Base-by-base conservation (phyloP, 2,888 invertebrate genomes). In the Sisyra nigra region DNA sequence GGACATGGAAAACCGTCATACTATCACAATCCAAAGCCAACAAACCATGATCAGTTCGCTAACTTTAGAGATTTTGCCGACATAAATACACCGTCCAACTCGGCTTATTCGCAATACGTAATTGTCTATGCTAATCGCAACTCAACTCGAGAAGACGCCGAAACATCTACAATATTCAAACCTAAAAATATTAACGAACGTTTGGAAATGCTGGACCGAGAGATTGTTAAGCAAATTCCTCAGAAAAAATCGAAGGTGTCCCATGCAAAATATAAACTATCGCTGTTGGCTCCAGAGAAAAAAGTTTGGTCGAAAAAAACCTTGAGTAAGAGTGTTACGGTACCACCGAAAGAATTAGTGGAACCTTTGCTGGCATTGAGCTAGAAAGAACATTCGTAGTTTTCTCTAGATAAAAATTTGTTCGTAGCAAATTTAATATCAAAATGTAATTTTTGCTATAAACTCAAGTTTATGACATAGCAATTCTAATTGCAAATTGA, bases 1-100 rank as follows among this genome's bases (percentile, higher is more conserved):
- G 78, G 81, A 1, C 80, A 85, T 44, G 80, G 80, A 11, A 70
- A 83, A 38, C 78, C 83, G 0, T 65, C 62, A 41, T 74, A 74
- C 48, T 65, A 69, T 19, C 84, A 85, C 54, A 80, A 83, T 0
- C 72, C 78, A 54, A 79, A 79, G 3, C 80, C 81, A 41, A 77
- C 80, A 50, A 75, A 81, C 18, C 76, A 80, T 45, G 86, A 88
- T 54, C 88, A 88, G 55, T 88, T 89, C 55, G 85, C 86, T 3
- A 86, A 88, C 57, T 89, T 89, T 65, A 72, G 85, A 53, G 89
- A 89, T 57, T 89, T 89, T 55, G 88, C 89, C 1, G 89, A 89
- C 53, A 88, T 89, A 43, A 88, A 87, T 48, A 76, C 84, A 3
- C 85, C 86, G 1, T 74, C 82, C 0, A 84, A 83, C 55, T 70